Percentiles rank a stretch among this genome's conserved stretches.
Conservation (phyloP, 2,797 vertebrate species). For the Nannoperca obscura region DNA sequence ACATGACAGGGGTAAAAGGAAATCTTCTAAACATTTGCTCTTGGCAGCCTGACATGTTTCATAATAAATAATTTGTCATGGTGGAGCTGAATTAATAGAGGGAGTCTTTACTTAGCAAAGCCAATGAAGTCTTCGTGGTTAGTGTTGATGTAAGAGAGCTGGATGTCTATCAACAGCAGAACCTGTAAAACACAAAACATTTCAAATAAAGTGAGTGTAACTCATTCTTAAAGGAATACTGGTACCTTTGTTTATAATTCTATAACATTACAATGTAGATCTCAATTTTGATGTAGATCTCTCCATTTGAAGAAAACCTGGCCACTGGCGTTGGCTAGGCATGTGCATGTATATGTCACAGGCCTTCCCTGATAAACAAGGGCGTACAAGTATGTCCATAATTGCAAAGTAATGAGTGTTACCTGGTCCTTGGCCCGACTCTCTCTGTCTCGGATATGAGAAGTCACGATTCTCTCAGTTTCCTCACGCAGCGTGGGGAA, state of each 20-base stretch:
- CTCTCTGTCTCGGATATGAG: conserved; percentile 94
- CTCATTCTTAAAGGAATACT: neutral
- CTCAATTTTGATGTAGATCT: neutral
- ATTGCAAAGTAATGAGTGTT: neutral
- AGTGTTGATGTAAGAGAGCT: conserved; percentile 97
- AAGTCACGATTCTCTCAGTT: conserved; percentile 94
- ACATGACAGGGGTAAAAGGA: conserved; percentile 4
- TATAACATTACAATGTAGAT: neutral
- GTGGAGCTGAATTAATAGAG: conserved; percentile 21
- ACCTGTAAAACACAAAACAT: conserved; percentile 82
- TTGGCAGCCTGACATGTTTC: neutral
- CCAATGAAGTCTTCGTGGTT: conserved; percentile 99
- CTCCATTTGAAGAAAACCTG: neutral
- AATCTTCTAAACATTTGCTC: conserved; percentile 26
- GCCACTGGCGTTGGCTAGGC: neutral
- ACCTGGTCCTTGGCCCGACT: conserved; percentile 96
- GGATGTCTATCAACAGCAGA: conserved; percentile 93
- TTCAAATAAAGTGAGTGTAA: neutral
- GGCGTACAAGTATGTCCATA: neutral
- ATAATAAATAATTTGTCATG: conserved; percentile 33
- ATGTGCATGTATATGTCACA: neutral
- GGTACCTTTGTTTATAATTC: conserved; percentile 1
- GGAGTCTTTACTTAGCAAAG: conserved; percentile 92
- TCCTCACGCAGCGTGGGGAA: conserved; percentile 94
- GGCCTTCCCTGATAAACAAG: neutral